These are phyloP conservation scores for Drosophila grimshawi DNA, from an alignment of 1,140 invertebrate species.

Conservation along the genomic window DNA sequence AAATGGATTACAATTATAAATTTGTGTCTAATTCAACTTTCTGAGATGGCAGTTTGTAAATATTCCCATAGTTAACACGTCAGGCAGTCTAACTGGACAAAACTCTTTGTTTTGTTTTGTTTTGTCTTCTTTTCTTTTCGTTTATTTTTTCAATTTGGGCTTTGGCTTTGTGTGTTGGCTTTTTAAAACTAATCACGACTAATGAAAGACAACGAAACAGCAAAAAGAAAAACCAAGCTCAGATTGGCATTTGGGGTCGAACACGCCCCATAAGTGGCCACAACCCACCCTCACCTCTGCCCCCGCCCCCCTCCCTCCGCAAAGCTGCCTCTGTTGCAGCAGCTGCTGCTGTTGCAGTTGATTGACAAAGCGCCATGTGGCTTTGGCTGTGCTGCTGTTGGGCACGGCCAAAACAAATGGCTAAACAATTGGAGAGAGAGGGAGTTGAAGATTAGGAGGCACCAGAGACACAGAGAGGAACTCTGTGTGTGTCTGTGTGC, in stretches of 20 bases:
- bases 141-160: slow-evolving; percentile 2
- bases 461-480: too few relatives aligned
- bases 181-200: slow-evolving; percentile 78
- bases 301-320: slow-evolving; percentile 24
- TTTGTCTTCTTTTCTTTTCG: slow-evolving; percentile 26
- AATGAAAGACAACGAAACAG: slow-evolving; percentile 65
- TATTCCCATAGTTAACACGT: too few relatives aligned
- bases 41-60: too few relatives aligned
- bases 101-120: background rate
- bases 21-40: too few relatives aligned
- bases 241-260: slow-evolving; percentile 67
- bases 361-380: slow-evolving; percentile 57
- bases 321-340: background rate
- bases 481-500: background rate
- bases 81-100: too few relatives aligned
- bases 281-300: background rate
- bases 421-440: slow-evolving; percentile 57
- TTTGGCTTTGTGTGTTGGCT: slow-evolving; percentile 24
- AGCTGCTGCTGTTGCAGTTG: slow-evolving; percentile 19
- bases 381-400: slow-evolving; percentile 21
- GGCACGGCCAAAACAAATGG: slow-evolving; percentile 57
- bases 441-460: slow-evolving; percentile 12
- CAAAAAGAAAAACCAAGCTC: slow-evolving; percentile 28
- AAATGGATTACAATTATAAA: too few relatives aligned
- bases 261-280: slow-evolving; percentile 47